Evolutionary conservation across 2,113 vertebrate genomes (phyloP).

Genomic region (Gymnorhina tibicen): DNA sequence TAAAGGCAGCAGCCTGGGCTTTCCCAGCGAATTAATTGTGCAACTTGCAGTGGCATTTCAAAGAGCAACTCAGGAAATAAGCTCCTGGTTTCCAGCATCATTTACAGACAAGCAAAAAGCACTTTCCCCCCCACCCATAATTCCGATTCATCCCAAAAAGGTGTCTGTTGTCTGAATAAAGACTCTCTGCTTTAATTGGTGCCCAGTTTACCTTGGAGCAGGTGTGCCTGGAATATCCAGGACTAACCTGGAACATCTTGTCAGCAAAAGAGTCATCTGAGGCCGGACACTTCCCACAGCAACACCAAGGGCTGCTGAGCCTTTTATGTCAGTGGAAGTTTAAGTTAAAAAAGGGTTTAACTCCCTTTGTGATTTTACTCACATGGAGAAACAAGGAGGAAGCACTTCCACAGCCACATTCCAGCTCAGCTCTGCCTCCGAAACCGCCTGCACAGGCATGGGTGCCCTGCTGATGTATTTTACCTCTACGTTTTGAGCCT

Average conservation of each 20-base stretch:
- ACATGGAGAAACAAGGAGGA: neutral
- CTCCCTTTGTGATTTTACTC: neutral
- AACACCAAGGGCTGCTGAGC: neutral
- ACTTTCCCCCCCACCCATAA: neutral
- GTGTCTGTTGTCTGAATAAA: neutral
- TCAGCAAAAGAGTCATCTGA: neutral
- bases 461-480: neutral
- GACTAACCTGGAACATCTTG: neutral
- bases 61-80: neutral
- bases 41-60: neutral
- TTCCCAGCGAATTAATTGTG: neutral
- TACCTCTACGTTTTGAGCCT: neutral
- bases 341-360: neutral
- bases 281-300: neutral
- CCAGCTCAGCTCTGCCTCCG: neutral
- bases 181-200: neutral
- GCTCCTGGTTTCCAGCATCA: neutral
- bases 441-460: neutral
- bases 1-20: neutral
- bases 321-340: neutral
- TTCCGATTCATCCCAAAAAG: neutral
- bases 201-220: neutral
- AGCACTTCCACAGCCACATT: neutral
- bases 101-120: neutral
- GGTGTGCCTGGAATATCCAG: neutral